These are phyloP conservation scores for Momotus momota DNA, from an alignment of 2,797 vertebrate genomes.

Conservation along the genomic window DNA sequence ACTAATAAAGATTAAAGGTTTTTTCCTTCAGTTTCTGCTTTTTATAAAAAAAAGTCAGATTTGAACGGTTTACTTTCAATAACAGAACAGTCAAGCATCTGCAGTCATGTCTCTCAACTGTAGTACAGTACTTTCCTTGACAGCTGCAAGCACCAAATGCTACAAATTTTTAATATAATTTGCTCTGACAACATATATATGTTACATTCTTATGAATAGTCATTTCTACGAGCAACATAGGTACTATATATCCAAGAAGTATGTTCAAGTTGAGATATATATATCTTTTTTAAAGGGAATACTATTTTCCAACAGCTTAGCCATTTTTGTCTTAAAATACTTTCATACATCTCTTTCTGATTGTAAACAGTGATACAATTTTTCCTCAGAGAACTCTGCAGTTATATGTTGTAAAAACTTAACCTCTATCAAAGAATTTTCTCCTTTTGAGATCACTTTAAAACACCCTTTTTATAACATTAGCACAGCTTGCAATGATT, in stretches of 20 bases:
- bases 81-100: neutral
- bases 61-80: slow-evolving; percentile 35
- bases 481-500: neutral
- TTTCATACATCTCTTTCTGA: slow-evolving; percentile 30
- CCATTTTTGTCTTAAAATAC: neutral
- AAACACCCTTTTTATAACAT: neutral
- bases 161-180: slow-evolving; percentile 10
- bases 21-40: neutral
- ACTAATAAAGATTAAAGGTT: neutral
- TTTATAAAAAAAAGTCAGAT: neutral
- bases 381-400: slow-evolving; percentile 1
- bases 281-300: neutral
- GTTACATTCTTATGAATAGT: neutral
- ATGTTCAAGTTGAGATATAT: slow-evolving; percentile 30
- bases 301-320: slow-evolving; percentile 27
- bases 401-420: neutral
- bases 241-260: neutral
- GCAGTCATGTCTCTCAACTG: slow-evolving; percentile 44
- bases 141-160: slow-evolving; percentile 24
- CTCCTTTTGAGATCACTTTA: neutral
- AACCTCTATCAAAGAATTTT: neutral
- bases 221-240: neutral
- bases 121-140: slow-evolving; percentile 41
- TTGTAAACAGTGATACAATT: neutral
- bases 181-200: slow-evolving; percentile 35